phyloP scores from a whole-genome alignment of 1,140 invertebrate species.

The Triops cancriformis region DNA sequence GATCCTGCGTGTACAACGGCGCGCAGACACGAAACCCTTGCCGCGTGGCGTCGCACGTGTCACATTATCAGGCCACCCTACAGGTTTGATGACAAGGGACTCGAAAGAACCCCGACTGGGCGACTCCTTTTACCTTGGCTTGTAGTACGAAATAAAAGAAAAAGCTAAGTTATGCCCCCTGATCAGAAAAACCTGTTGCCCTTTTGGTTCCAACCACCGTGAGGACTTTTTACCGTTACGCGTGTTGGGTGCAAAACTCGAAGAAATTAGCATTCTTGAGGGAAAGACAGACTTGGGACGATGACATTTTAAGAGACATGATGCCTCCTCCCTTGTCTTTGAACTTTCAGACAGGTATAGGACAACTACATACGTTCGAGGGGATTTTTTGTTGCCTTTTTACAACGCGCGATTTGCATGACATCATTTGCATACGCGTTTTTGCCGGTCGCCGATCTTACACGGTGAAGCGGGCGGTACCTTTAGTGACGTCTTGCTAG shows the following conservation, averaged over 20 bases:
- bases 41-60: conserved; percentile 11
- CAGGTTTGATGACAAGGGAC: conserved; percentile 12
- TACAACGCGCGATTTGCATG: background rate
- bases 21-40: background rate
- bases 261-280: background rate
- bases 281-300: background rate
- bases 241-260: background rate
- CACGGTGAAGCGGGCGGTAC: background rate
- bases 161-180: background rate
- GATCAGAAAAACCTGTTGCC: background rate
- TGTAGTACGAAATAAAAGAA: background rate
- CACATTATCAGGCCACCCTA: background rate
- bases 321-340: background rate
- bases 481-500: background rate
- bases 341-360: background rate
- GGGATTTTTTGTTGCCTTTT: background rate
- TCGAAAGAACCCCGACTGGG: background rate
- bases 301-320: no score
- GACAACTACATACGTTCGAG: background rate
- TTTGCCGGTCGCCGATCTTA: background rate
- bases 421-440: background rate
- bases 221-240: background rate
- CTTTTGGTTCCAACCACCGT: background rate
- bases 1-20: background rate
- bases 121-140: background rate